These are phyloP conservation scores for Catamblyrhynchus diadema DNA, from an alignment of 2,797 vertebrate species.

Conservation along the genomic window DNA sequence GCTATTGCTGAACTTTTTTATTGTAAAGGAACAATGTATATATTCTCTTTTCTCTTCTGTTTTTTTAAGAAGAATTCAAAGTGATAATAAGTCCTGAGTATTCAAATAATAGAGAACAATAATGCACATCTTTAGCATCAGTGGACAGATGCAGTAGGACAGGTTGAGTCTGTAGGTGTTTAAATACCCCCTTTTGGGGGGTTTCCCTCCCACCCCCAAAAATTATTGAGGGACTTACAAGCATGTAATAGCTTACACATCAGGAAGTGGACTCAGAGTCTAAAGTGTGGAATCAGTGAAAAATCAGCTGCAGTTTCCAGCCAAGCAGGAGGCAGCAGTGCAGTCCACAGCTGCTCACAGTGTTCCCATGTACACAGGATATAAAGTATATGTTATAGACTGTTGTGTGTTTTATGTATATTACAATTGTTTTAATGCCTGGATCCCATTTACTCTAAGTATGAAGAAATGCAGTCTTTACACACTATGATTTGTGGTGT, in stretches of 20 bases:
- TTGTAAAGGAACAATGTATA: not conserved
- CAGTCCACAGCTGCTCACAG: not conserved
- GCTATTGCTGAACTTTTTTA: not conserved
- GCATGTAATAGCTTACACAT: not conserved
- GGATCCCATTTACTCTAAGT: not conserved
- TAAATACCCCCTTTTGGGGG: rapidly evolving
- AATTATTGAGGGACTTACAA: not conserved
- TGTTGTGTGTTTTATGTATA: not conserved
- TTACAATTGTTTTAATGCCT: not conserved
- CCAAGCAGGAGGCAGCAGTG: not conserved
- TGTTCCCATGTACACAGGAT: rapidly evolving
- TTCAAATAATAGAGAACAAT: not conserved
- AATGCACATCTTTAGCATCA: not conserved
- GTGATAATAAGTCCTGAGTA: not conserved
- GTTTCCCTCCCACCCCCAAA: not conserved
- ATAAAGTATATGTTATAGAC: rapidly evolving
- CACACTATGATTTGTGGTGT: not conserved
- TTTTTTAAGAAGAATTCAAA: not conserved
- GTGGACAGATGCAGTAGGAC: not conserved
- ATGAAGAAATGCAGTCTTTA: not conserved
- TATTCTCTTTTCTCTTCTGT: not conserved
- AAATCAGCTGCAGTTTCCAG: not conserved
- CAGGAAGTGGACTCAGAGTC: not conserved
- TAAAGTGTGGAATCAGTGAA: not conserved
- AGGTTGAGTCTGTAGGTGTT: not conserved